phyloP scores from a whole-genome alignment of 2,888 invertebrate genomes.

The Eremobia ochroleuca region DNA sequence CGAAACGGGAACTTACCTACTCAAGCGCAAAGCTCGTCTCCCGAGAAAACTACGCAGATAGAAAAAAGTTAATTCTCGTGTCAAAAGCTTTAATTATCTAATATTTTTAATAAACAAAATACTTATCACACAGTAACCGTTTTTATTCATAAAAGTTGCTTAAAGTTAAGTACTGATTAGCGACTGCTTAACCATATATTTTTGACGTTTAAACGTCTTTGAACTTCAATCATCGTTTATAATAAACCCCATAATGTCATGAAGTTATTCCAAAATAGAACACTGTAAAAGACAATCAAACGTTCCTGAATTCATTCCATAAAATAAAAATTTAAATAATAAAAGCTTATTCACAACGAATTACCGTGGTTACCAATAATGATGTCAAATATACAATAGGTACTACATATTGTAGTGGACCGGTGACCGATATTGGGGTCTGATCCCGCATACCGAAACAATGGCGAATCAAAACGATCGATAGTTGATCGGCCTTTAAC shows the following conservation, averaged over 20 bases:
- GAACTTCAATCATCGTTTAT: neutral
- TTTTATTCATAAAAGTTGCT: neutral
- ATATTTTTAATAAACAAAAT: neutral
- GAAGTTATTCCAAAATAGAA: constrained; percentile 2
- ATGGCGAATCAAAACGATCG: constrained; percentile 58
- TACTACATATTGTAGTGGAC: constrained; percentile 51
- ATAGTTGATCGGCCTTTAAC: constrained; percentile 61
- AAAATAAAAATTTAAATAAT: constrained; percentile 19
- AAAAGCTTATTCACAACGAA: constrained; percentile 23
- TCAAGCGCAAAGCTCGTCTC: neutral
- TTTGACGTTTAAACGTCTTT: neutral
- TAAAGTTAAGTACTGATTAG: no score
- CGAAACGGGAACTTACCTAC: neutral
- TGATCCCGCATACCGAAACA: constrained; percentile 62
- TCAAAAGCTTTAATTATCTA: neutral
- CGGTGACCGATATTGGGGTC: constrained; percentile 55
- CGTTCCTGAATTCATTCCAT: constrained; percentile 14
- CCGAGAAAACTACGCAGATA: neutral
- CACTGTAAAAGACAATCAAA: constrained; percentile 24
- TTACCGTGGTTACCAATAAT: constrained; percentile 34
- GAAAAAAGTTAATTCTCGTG: neutral
- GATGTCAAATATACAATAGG: constrained; percentile 31
- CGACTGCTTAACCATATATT: neutral
- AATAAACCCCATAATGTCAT: neutral
- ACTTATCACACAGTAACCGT: neutral